Evolutionary conservation across 1,140 invertebrate species (phyloP).

Genomic region (Caenorhabditis tropicalis): DNA sequence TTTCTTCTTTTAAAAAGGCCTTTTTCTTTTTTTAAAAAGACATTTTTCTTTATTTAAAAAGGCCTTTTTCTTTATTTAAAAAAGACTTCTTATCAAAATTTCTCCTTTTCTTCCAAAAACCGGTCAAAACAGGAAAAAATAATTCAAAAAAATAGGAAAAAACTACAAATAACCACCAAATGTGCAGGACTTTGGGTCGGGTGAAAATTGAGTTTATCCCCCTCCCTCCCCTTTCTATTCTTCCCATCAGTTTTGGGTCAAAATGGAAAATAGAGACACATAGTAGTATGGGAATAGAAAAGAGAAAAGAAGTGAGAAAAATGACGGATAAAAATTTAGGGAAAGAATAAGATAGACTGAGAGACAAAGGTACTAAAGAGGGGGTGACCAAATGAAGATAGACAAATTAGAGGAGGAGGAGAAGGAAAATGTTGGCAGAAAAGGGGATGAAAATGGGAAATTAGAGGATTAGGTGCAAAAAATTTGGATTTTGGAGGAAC

Average conservation of each 20-base stretch:
- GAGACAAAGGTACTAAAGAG: slow-evolving; percentile 11
- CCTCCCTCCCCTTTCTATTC: background rate
- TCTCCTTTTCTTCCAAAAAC: too few species aligned
- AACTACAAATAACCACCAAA: background rate
- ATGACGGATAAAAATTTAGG: too few species aligned
- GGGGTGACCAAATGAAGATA: background rate
- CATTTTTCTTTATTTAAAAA: too few species aligned
- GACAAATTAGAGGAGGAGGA: background rate
- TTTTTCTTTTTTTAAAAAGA: too few species aligned
- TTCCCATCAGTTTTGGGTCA: slow-evolving; percentile 18
- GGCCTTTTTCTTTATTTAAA: too few species aligned
- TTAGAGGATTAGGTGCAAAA: background rate
- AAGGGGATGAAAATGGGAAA: background rate
- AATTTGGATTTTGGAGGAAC: background rate
- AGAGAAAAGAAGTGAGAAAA: background rate
- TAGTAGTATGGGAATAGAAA: background rate
- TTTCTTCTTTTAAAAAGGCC: too few species aligned
- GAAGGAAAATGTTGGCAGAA: too few species aligned
- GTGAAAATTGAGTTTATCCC: slow-evolving; percentile 25
- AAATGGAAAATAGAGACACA: background rate
- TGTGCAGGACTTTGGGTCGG: background rate
- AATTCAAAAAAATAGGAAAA: background rate
- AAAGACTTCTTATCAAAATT: too few species aligned
- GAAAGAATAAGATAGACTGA: background rate
- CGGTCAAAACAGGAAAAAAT: background rate